These are phyloP conservation scores for Heptranchias perlo DNA, from an alignment of 2,113 vertebrate species.

Conservation along the genomic window DNA sequence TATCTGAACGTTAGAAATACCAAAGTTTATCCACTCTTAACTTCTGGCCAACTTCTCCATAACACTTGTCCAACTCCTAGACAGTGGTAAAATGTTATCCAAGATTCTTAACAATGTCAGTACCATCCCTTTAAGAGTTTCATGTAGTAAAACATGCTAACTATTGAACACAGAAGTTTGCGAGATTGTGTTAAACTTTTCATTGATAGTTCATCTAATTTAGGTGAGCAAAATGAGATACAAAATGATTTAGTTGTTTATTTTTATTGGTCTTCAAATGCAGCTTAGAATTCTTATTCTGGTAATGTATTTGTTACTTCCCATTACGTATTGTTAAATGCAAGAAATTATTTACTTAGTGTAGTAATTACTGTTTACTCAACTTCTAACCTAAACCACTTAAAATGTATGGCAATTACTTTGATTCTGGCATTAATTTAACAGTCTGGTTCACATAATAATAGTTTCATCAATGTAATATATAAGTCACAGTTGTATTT, in stretches of 20 bases:
- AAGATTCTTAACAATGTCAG: not conserved
- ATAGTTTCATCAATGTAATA: not conserved
- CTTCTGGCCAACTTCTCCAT: not conserved
- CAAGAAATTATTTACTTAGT: not conserved
- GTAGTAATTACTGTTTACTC: not conserved
- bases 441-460: not conserved
- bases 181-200: not conserved
- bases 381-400: not conserved
- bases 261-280: not conserved
- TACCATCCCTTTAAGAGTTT: not conserved
- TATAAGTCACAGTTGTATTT: not conserved
- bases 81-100: not conserved
- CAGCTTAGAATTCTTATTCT: not conserved
- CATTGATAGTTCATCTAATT: not conserved
- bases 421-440: not conserved
- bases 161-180: not conserved
- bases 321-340: not conserved
- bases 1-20: not conserved
- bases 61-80: not conserved
- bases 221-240: not conserved
- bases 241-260: not conserved
- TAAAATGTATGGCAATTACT: not conserved
- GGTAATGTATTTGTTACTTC: not conserved
- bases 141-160: not conserved
- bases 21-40: not conserved